Evolutionary conservation across 2,113 vertebrate species (phyloP).

Genomic region (Sprattus sprattus): DNA sequence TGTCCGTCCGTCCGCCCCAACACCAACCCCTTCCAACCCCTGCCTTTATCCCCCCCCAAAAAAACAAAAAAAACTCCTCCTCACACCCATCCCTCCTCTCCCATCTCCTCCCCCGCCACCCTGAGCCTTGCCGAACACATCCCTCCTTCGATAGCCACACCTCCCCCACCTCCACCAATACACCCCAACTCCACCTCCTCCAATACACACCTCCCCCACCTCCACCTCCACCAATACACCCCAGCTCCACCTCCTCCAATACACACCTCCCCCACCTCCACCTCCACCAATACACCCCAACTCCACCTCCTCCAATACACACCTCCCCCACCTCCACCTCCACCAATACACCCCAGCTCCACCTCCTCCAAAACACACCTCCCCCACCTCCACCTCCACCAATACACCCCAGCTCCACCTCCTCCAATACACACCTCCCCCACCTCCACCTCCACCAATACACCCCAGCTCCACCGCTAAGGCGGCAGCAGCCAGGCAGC

Average conservation of each 20-base stretch:
- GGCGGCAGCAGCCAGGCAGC: constrained; percentile 51
- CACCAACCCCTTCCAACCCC: not conserved
- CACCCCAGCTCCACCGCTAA: constrained; percentile 16
- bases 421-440: not conserved
- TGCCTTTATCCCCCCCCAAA: not conserved
- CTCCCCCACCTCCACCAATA: no score
- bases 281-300: no score
- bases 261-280: not conserved
- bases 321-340: no score
- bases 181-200: not conserved
- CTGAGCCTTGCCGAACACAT: not conserved
- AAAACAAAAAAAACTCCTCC: not conserved
- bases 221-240: not conserved
- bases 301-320: not conserved
- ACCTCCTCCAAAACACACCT: not conserved
- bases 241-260: not conserved
- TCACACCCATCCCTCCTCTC: not conserved
- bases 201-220: not conserved
- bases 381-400: no score
- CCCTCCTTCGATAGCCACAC: not conserved
- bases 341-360: no score
- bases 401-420: not conserved
- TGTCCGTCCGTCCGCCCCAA: constrained; percentile 37
- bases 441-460: not conserved
- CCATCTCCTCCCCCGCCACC: not conserved